Conservation (phyloP, 2,797 vertebrate genomes). For the Characodon lateralis region DNA sequence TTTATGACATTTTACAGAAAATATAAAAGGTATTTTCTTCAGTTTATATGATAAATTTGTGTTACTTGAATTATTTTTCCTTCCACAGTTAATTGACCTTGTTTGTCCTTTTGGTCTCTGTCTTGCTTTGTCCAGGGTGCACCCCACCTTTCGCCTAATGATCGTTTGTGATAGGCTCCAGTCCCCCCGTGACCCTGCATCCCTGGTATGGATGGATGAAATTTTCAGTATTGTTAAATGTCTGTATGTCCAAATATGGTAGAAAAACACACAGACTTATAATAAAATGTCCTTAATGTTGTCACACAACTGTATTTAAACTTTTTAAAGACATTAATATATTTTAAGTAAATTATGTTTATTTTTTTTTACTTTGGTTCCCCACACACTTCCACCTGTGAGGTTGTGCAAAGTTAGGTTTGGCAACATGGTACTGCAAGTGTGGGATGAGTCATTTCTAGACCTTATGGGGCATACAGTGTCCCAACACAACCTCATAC, state of each 20-base stretch:
- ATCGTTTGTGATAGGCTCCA: background rate
- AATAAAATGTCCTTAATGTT: background rate
- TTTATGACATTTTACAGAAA: background rate
- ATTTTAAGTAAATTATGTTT: constrained; percentile 33
- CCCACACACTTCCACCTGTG: constrained; percentile 39
- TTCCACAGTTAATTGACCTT: background rate
- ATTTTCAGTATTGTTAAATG: background rate
- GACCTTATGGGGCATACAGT: constrained; percentile 9
- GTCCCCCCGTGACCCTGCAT: background rate
- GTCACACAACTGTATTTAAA: background rate
- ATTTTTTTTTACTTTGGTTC: constrained; percentile 27
- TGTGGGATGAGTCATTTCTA: constrained; percentile 31
- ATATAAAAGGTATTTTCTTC: background rate
- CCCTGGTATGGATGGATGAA: background rate
- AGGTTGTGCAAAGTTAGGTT: constrained; percentile 32
- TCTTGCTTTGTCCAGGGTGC: background rate
- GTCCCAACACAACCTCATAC: background rate
- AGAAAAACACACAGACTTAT: background rate
- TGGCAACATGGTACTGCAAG: constrained; percentile 30
- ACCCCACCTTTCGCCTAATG: background rate
- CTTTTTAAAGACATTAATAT: constrained; percentile 5
- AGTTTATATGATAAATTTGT: background rate
- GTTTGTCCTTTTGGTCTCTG: background rate
- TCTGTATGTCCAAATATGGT: background rate
- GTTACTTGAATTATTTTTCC: background rate